phyloP scores from a whole-genome alignment of 2,797 vertebrate species.

The Channallabes apus region DNA sequence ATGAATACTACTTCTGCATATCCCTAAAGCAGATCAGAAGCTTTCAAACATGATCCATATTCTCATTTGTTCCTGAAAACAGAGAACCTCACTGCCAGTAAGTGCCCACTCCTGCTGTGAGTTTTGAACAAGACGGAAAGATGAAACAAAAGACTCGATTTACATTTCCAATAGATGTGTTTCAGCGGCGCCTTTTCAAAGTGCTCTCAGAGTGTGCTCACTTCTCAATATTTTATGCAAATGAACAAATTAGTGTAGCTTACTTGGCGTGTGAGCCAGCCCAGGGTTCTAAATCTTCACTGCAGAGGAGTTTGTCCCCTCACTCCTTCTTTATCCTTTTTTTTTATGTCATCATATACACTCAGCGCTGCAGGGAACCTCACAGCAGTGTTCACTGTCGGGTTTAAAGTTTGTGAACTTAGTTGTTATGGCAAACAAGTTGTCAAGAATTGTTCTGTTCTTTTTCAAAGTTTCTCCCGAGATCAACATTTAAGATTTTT shows the following conservation, averaged over 20 bases:
- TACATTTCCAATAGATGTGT: slow-evolving; percentile 53
- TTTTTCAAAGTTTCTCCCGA: slow-evolving; percentile 8
- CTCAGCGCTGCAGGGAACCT: slow-evolving; percentile 10
- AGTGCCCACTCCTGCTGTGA: slow-evolving; percentile 37
- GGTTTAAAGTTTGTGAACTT: slow-evolving; percentile 31
- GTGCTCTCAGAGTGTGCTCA: slow-evolving; percentile 34
- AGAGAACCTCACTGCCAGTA: slow-evolving; percentile 23
- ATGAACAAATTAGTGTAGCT: slow-evolving; percentile 55
- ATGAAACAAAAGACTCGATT: slow-evolving; percentile 50
- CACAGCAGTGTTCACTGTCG: slow-evolving; percentile 27
- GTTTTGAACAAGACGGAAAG: slow-evolving; percentile 37
- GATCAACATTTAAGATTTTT: slow-evolving; percentile 4
- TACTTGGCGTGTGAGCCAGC: slow-evolving; percentile 37
- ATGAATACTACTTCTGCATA: not conserved
- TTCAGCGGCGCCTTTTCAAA: slow-evolving; percentile 50
- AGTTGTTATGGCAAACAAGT: not conserved
- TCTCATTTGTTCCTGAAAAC: slow-evolving; percentile 18
- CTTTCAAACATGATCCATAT: slow-evolving; percentile 23
- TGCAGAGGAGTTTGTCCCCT: not conserved
- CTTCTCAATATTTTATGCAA: slow-evolving; percentile 61
- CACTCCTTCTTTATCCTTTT: slow-evolving; percentile 20
- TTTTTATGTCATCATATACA: slow-evolving; percentile 20
- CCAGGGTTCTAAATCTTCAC: slow-evolving; percentile 30
- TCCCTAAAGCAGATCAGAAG: not conserved
- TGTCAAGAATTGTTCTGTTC: slow-evolving; percentile 31